Evolutionary conservation across 2,113 vertebrate species (phyloP).

Genomic region (Petromus typicus): DNA sequence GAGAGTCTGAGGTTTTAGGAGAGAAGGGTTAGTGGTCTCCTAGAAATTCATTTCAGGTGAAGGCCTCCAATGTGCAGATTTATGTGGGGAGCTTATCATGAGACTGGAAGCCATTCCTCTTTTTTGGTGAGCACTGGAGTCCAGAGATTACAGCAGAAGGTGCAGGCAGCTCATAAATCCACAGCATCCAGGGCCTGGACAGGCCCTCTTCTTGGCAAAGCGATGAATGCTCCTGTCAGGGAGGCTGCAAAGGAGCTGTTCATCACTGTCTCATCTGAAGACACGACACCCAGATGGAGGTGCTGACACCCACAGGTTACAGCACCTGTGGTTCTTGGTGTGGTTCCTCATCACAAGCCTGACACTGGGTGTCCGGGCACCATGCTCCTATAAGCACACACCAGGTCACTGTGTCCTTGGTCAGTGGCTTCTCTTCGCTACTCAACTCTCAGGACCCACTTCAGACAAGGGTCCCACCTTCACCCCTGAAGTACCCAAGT

Average conservation of each 20-base stretch:
- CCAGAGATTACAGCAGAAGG: slow-evolving; percentile 21
- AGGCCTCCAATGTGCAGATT: slow-evolving; percentile 29
- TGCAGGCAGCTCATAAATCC: slow-evolving; percentile 39
- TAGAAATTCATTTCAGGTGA: not conserved
- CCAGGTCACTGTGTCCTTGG: not conserved
- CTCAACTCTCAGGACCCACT: not conserved
- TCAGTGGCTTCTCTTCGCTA: not conserved
- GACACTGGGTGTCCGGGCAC: not conserved
- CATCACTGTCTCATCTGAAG: slow-evolving; percentile 64
- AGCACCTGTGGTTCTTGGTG: no score
- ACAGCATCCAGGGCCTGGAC: slow-evolving; percentile 5
- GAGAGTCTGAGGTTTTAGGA: not conserved
- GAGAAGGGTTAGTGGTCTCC: slow-evolving; percentile 38
- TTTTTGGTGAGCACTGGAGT: slow-evolving; percentile 57
- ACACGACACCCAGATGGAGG: slow-evolving; percentile 36
- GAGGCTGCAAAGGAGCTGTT: slow-evolving; percentile 19
- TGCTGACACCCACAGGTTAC: not conserved
- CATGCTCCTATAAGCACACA: not conserved
- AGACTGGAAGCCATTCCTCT: slow-evolving; percentile 59
- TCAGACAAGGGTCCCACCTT: not conserved
- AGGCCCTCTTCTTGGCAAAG: slow-evolving; percentile 54
- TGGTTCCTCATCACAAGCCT: not conserved
- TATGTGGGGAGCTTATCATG: slow-evolving; percentile 35
- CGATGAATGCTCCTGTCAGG: slow-evolving; percentile 41
- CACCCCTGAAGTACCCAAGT: not conserved